These are phyloP conservation scores for Argyresthia goedartella DNA, from an alignment of 2,888 invertebrate genomes.

Conservation along the genomic window DNA sequence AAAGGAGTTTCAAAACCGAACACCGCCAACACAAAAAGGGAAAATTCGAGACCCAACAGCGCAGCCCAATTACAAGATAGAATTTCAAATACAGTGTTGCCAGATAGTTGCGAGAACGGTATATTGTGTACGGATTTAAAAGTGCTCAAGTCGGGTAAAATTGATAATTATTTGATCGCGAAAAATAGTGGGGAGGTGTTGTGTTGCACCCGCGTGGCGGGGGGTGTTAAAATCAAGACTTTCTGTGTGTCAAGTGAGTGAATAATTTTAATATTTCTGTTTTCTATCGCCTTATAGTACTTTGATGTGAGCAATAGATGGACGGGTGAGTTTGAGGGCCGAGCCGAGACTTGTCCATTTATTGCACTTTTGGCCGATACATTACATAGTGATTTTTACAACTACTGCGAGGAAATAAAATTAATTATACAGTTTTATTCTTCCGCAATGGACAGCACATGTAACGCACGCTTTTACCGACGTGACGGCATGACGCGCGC, in stretches of 20 bases:
- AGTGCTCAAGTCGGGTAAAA: constrained; percentile 29
- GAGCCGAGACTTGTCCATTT: no score
- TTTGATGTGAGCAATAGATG: no score
- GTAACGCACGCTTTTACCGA: no score
- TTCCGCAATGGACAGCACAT: no score
- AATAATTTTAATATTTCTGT: neutral
- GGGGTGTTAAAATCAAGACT: constrained; percentile 31
- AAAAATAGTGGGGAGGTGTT: constrained; percentile 52
- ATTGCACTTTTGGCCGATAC: no score
- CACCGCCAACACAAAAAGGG: constrained; percentile 34
- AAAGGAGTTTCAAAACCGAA: constrained; percentile 16
- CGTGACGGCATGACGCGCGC: no score
- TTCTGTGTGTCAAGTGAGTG: constrained; percentile 44
- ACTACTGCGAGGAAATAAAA: no score
- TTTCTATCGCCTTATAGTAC: no score
- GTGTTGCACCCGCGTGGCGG: constrained; percentile 33
- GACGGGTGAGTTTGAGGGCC: no score
- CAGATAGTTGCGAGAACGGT: constrained; percentile 36
- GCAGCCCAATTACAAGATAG: constrained; percentile 35
- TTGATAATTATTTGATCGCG: constrained; percentile 41
- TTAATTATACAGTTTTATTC: no score
- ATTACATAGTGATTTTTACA: no score
- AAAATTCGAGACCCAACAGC: constrained; percentile 33
- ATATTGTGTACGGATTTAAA: constrained; percentile 45
- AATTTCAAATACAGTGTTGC: constrained; percentile 8